Percentiles rank a stretch among this genome's conserved stretches.
Evolutionary conservation across 53 echinoderm and acorn worm genomes (phyloP).

Genomic region (Luidia sarsii): DNA sequence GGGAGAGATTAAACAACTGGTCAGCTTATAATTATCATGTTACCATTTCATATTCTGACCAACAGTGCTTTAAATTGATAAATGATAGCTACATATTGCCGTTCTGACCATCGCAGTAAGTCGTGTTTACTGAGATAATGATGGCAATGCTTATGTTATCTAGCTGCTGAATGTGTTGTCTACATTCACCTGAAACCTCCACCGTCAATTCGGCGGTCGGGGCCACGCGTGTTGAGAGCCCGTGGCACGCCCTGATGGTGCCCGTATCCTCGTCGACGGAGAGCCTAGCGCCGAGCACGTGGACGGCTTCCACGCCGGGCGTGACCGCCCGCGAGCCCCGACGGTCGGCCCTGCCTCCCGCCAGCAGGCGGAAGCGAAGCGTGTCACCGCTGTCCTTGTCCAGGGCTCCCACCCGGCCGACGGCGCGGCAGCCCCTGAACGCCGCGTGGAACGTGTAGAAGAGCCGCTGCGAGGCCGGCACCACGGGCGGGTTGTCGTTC

Average conservation of each 20-base stretch:
- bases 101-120: too few relatives aligned
- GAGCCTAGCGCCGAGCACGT: background rate
- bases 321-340: background rate
- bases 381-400: slow-evolving; percentile 29
- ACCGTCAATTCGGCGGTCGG: background rate
- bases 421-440: background rate
- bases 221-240: background rate
- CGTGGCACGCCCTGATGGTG: background rate
- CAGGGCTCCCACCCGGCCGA: slow-evolving; percentile 23
- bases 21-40: too few relatives aligned
- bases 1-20: too few relatives aligned
- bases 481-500: slow-evolving; percentile 30
- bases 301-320: background rate
- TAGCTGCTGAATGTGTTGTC: too few relatives aligned
- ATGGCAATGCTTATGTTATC: too few relatives aligned
- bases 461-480: background rate
- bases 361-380: background rate
- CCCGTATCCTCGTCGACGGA: slow-evolving; percentile 5
- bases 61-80: too few relatives aligned
- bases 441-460: slow-evolving; percentile 45
- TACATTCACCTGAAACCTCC: slow-evolving; percentile 48
- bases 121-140: too few relatives aligned
- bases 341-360: background rate
- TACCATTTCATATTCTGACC: too few relatives aligned
- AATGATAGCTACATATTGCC: too few relatives aligned